These are phyloP conservation scores for Arvicola amphibius DNA, from an alignment of 2,797 vertebrate species.

Conservation along the genomic window DNA sequence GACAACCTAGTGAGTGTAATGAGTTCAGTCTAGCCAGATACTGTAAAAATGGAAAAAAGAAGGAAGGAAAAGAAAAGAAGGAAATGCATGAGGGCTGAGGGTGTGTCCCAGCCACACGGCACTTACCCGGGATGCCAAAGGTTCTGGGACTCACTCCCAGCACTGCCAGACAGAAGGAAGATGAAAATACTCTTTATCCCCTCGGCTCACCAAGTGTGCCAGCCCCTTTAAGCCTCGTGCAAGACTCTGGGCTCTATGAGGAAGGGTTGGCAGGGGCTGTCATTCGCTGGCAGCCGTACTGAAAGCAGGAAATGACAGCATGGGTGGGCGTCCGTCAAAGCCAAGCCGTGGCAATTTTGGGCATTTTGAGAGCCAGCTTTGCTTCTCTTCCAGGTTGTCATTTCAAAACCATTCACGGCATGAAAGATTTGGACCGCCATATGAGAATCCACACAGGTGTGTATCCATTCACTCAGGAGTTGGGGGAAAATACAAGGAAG, in stretches of 20 bases:
- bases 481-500: fast-evolving
- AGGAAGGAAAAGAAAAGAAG: neutral
- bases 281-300: too few species aligned
- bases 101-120: neutral
- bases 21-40: neutral
- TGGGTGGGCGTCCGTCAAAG: neutral
- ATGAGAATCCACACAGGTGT: slow-evolving; percentile 97
- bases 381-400: slow-evolving; percentile 91
- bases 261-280: too few species aligned
- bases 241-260: neutral
- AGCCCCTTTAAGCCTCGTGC: neutral
- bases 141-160: neutral
- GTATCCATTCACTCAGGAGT: fast-evolving
- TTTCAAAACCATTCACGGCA: slow-evolving; percentile 97
- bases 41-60: neutral
- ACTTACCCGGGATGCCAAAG: neutral
- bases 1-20: neutral
- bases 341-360: neutral
- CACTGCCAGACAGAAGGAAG: neutral
- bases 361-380: neutral
- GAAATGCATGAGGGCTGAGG: neutral
- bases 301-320: neutral
- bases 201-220: neutral
- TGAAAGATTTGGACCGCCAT: slow-evolving; percentile 98
- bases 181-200: neutral